Evolutionary conservation across 2,797 vertebrate species (phyloP).

Genomic region (Pseudomugil gertrudae): DNA sequence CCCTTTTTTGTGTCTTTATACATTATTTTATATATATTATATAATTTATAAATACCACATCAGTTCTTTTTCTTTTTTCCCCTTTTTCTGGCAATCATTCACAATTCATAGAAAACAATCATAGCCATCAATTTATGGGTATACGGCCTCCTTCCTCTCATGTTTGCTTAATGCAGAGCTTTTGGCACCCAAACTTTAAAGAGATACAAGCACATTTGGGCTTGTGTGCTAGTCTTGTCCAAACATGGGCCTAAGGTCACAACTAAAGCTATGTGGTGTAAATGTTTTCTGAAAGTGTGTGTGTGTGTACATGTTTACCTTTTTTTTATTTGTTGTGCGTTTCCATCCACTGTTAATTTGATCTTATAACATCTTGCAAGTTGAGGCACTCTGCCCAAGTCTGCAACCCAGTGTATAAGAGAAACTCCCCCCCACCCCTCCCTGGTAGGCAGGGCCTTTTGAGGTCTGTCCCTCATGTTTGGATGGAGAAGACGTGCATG

Average conservation of each 20-base stretch:
- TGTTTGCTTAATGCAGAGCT: conserved; percentile 89
- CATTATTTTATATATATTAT: conserved; percentile 11
- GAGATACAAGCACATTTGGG: conserved; percentile 77
- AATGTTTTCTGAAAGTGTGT: conserved; percentile 24
- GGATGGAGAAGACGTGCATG: conserved; percentile 93
- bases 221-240: conserved; percentile 77
- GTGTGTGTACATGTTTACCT: conserved; percentile 38
- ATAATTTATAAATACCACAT: conserved; percentile 6
- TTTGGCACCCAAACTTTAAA: conserved; percentile 72
- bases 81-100: conserved; percentile 28
- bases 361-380: conserved; percentile 48
- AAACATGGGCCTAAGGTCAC: conserved; percentile 75
- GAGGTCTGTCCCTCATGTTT: conserved; percentile 87
- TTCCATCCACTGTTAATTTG: conserved; percentile 65
- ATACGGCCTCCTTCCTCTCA: conserved; percentile 51
- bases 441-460: conserved; percentile 61
- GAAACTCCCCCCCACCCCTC: conserved; percentile 39
- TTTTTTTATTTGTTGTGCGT: conserved; percentile 50
- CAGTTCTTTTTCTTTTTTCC: conserved; percentile 14
- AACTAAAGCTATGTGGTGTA: conserved; percentile 52
- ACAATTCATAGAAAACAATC: conserved; percentile 39
- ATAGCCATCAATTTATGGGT: conserved; percentile 48
- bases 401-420: conserved; percentile 71
- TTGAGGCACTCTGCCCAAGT: conserved; percentile 65
- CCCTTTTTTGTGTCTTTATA: not conserved